Base-by-base conservation (phyloP, 2,797 vertebrate species). In the Poeciliopsis infans region DNA sequence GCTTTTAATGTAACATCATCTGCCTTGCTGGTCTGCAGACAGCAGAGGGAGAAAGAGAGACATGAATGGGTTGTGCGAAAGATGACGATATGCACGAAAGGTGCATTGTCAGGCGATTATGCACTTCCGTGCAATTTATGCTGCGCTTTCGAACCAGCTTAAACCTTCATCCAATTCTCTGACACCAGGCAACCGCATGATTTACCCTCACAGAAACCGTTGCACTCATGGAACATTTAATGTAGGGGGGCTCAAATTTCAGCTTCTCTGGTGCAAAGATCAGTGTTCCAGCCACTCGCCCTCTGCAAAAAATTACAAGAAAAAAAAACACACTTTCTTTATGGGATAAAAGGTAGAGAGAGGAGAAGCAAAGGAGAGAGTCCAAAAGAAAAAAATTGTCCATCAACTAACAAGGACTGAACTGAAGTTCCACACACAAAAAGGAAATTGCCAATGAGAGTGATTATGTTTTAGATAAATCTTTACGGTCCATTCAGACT, bases 191-290 rank as follows among this genome's bases (percentile, higher is more conserved):
- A 80, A 79, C 91, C 89, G 59, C 92, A 90, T 87, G 86, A 92
- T 93, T 94, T 93, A 87, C 91, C 83, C 87, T 90, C 80, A 71
- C 79, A 92, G 85, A 96, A 95, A 94, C 86, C 82, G 91, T 94
- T 94, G 87, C 93, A 94, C 91, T 93, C 91, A 91, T 95, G 95
- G 95, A 96, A 96, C 93, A 93, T 96, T 96, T 95, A 96, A 96
- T 93, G 89, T 86, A 87, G 79, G 81, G 79, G 74, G 90, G 91
- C 90, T 96, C 92, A 70, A 77, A 90, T 96, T 95, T 94, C 93
- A 70, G 88, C 90, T 92, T 94, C 88, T 89, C 85, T 76, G 69
- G 89, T 81, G 86, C 88, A 90, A 83, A 80, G 92, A 85, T 76
- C 79, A 79, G 76, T 92, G 89, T 93, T 94, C 94, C 92, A 92